Conservation (phyloP, 2,113 vertebrate genomes). For the Picathartes gymnocephalus region DNA sequence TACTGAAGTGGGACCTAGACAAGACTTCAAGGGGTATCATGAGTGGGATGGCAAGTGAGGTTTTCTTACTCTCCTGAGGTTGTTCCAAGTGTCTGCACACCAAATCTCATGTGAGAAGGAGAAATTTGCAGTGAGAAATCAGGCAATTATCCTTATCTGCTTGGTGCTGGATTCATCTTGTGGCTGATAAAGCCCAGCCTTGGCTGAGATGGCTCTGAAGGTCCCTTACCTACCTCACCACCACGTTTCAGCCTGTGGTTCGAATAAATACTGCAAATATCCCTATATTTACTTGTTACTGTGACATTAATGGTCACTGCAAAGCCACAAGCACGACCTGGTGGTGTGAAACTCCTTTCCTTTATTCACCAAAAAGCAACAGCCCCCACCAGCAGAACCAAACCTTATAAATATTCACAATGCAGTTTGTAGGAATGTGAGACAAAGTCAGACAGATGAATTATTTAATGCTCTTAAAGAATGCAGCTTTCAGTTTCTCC, state of each 20-base stretch:
- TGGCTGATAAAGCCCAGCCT: not conserved
- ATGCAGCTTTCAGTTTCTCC: slow-evolving; percentile 33
- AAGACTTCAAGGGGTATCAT: not conserved
- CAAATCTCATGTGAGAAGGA: not conserved
- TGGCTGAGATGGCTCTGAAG: not conserved
- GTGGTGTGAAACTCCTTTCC: not conserved
- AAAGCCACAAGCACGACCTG: not conserved
- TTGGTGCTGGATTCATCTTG: not conserved
- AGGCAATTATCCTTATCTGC: not conserved
- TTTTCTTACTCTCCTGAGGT: not conserved
- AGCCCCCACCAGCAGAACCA: not conserved
- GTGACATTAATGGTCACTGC: not conserved
- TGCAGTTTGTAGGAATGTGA: not conserved
- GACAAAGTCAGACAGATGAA: slow-evolving; percentile 50
- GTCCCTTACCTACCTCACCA: not conserved
- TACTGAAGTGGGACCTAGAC: not conserved
- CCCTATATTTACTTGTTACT: not conserved
- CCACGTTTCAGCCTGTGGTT: not conserved
- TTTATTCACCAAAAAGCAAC: not conserved
- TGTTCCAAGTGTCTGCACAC: not conserved
- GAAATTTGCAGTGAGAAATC: not conserved
- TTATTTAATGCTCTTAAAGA: slow-evolving; percentile 56
- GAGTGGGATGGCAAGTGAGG: not conserved
- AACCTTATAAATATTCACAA: slow-evolving; percentile 36
- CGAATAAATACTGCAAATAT: not conserved